phyloP scores from a whole-genome alignment of 2,888 invertebrate species.

The Prosapia bicincta region DNA sequence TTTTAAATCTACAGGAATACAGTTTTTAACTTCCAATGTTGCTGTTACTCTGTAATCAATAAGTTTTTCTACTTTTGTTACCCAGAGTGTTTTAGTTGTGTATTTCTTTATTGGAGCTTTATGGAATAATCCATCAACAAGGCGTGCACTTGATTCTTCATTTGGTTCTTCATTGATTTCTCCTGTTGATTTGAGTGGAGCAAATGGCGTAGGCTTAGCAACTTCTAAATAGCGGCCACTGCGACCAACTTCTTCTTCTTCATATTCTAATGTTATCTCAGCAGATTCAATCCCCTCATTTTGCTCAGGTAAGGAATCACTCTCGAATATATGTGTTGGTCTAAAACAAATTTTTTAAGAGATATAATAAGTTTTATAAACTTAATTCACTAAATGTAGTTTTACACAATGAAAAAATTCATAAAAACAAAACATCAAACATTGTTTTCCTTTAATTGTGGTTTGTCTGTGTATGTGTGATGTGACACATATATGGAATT shows the following conservation, averaged over 20 bases:
- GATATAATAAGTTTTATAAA: too few relatives aligned
- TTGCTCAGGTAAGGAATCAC: background rate
- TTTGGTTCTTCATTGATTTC: background rate
- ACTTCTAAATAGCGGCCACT: constrained; percentile 14
- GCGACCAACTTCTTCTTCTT: background rate
- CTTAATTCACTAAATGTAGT: too few relatives aligned
- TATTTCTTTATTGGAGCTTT: constrained; percentile 21
- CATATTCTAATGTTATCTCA: background rate
- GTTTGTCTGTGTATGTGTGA: too few relatives aligned
- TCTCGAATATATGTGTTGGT: constrained; percentile 5
- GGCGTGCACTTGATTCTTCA: background rate
- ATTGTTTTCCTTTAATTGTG: too few relatives aligned
- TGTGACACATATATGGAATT: too few relatives aligned
- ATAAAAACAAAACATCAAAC: too few relatives aligned
- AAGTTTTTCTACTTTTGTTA: constrained; percentile 39
- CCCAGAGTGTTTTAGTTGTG: constrained; percentile 37
- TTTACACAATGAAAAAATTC: too few relatives aligned
- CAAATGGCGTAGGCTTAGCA: background rate
- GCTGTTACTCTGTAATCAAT: constrained; percentile 41
- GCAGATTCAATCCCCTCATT: background rate
- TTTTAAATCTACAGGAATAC: constrained; percentile 43
- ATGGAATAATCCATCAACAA: constrained; percentile 8
- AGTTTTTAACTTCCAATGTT: constrained; percentile 43
- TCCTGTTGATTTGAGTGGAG: background rate
- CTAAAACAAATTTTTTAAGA: constrained; percentile 11